Evolutionary conservation across 2,113 vertebrate species (phyloP).

Genomic region (Muscicapa adusta): DNA sequence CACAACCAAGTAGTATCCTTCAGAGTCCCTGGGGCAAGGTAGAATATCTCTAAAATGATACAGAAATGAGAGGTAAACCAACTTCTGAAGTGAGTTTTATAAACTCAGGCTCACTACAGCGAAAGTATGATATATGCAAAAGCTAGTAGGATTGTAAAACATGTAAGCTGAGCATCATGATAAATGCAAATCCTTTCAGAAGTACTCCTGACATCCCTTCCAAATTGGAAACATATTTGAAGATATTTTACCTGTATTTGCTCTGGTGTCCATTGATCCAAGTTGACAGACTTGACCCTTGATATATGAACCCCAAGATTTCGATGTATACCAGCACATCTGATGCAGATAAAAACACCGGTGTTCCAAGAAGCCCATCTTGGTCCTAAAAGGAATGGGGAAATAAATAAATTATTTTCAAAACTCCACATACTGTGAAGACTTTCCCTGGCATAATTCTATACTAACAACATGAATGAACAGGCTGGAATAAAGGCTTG

Average conservation of each 20-base stretch:
- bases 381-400: slow-evolving; percentile 78
- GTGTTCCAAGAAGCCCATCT: slow-evolving; percentile 99
- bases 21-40: not conserved
- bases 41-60: not conserved
- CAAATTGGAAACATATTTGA: not conserved
- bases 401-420: not conserved
- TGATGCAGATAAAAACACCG: slow-evolving; percentile 98
- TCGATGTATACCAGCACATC: slow-evolving; percentile 97
- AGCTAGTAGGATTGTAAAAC: not conserved
- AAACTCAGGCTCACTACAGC: not conserved
- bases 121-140: not conserved
- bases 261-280: slow-evolving; percentile 97
- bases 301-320: slow-evolving; percentile 99
- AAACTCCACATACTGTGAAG: not conserved
- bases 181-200: not conserved
- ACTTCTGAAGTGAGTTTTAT: not conserved
- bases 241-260: slow-evolving; percentile 89
- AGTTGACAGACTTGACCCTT: slow-evolving; percentile 97
- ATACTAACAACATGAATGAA: not conserved
- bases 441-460: not conserved
- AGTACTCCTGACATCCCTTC: not conserved
- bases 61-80: not conserved
- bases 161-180: not conserved
- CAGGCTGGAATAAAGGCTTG: not conserved
- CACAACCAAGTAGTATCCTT: not conserved